A percentile compares a stretch with the other conserved stretches of the same genome.
phyloP scores from a whole-genome alignment of 2,888 invertebrate species.

The Thumatha senex region DNA sequence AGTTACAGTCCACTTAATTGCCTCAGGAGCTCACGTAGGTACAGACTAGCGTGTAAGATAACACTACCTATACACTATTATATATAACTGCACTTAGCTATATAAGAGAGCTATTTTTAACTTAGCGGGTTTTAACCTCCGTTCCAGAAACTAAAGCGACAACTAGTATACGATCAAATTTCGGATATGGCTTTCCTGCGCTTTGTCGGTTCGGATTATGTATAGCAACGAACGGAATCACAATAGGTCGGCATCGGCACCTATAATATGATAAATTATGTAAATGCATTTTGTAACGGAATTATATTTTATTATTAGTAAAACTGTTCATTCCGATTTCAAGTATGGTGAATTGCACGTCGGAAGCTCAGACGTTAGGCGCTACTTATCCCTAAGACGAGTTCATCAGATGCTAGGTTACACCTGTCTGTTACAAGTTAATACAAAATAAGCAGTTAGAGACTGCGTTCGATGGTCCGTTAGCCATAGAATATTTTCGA shows the following conservation, averaged over 20 bases:
- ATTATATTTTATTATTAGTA: slow-evolving; percentile 10
- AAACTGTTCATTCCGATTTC: not conserved
- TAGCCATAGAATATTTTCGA: too few species aligned
- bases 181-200: slow-evolving; percentile 39
- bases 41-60: slow-evolving; percentile 46
- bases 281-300: slow-evolving; percentile 12
- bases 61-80: slow-evolving; percentile 33
- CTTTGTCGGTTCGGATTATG: slow-evolving; percentile 14
- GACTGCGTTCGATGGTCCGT: too few species aligned
- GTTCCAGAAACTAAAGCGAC: slow-evolving; percentile 30
- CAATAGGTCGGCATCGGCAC: slow-evolving; percentile 18
- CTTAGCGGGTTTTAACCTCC: slow-evolving; percentile 17
- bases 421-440: too few species aligned
- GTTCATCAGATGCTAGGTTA: too few species aligned
- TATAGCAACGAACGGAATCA: slow-evolving; percentile 21
- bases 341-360: not conserved
- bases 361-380: not conserved
- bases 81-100: slow-evolving; percentile 6
- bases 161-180: slow-evolving; percentile 33
- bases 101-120: slow-evolving; percentile 32
- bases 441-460: too few species aligned
- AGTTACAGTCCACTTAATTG: slow-evolving; percentile 50
- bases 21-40: slow-evolving; percentile 36
- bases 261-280: slow-evolving; percentile 21
- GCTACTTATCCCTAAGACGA: too few species aligned